These are phyloP conservation scores for Andrena cerasifolii DNA, from an alignment of 1,140 invertebrate genomes.

Conservation along the genomic window DNA sequence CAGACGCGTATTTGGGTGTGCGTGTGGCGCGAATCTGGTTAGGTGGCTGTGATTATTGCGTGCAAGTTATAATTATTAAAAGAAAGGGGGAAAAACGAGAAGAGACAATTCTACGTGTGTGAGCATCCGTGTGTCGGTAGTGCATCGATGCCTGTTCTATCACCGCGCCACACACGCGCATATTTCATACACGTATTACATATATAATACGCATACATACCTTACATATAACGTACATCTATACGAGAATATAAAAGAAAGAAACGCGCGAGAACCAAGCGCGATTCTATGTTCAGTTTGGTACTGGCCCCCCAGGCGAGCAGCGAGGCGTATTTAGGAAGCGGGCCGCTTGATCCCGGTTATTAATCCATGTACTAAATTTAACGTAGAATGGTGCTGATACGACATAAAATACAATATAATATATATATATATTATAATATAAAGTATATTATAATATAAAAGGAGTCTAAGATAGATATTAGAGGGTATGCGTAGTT, in stretches of 20 bases:
- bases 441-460: slow-evolving; percentile 70
- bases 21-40: slow-evolving; percentile 72
- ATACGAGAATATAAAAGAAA: slow-evolving; percentile 42
- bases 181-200: slow-evolving; percentile 61
- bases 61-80: slow-evolving; percentile 68
- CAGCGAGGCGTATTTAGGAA: slow-evolving; percentile 37
- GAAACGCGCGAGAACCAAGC: no score
- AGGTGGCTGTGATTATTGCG: slow-evolving; percentile 78
- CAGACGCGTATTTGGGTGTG: slow-evolving; percentile 66
- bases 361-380: slow-evolving; percentile 60
- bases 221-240: slow-evolving; percentile 50
- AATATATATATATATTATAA: slow-evolving; percentile 52
- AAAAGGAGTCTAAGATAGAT: slow-evolving; percentile 71
- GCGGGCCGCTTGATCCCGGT: slow-evolving; percentile 17
- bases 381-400: slow-evolving; percentile 70
- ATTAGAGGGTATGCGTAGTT: slow-evolving; percentile 71
- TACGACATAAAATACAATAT: slow-evolving; percentile 54
- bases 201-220: slow-evolving; percentile 46
- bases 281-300: slow-evolving; percentile 73
- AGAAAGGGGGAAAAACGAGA: slow-evolving; percentile 4
- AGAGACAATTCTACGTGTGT: slow-evolving; percentile 38
- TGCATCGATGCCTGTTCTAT: slow-evolving; percentile 37
- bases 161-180: slow-evolving; percentile 36
- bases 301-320: slow-evolving; percentile 47
- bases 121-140: slow-evolving; percentile 44